Base-by-base conservation (phyloP, 2,797 vertebrate genomes). In the Eleutherodactylus coqui region DNA sequence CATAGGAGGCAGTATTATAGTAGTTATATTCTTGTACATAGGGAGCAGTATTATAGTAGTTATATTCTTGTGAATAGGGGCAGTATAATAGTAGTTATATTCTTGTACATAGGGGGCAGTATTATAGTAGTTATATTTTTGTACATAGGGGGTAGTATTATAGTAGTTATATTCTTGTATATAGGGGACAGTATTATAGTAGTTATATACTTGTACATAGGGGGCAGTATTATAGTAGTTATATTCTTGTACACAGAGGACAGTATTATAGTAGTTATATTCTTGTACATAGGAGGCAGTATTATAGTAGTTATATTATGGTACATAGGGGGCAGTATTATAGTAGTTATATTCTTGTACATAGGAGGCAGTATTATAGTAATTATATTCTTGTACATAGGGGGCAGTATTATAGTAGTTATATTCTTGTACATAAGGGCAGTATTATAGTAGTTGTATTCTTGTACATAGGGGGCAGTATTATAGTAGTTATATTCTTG, bases 401-500 rank as follows among this genome's bases (percentile, higher is more conserved):
- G 60, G 6, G 60, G 67, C 21, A 38, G 67, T 70, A 70, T 70
- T 70, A 70, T 70, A 70, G 67, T 41, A 70, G 67, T 70, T 70
- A 70, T 70, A 70, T 70, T 70, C 36, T 70, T n/a, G 67, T 70
- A 70, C 14, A 67, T 67, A 67, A 32, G 62, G 58, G 67, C 36
- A 41, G 67, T 70, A 70, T 70, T 70, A 70, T 70, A 70, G 67
- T 70, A 70, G 67, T 70, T 70, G 41, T 70, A 70, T 70, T 41
- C 67, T 13, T 70, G 67, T 70, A 41, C 4, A 70, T 70, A 70
- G 34, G 67, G 13, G 17, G 67, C 36, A 38, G 67, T 70, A 70
- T 70, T 70, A 70, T 70, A 70, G 67, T 70, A 70, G 67, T 70
- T 70, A 70, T 70, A 70, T 70, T 41, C 67, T 41, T 70, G 67